Evolutionary conservation across 2,888 invertebrate species (phyloP), one percentile per base, ranked within the genome.

Genomic region (Pimpla rufipes): DNA sequence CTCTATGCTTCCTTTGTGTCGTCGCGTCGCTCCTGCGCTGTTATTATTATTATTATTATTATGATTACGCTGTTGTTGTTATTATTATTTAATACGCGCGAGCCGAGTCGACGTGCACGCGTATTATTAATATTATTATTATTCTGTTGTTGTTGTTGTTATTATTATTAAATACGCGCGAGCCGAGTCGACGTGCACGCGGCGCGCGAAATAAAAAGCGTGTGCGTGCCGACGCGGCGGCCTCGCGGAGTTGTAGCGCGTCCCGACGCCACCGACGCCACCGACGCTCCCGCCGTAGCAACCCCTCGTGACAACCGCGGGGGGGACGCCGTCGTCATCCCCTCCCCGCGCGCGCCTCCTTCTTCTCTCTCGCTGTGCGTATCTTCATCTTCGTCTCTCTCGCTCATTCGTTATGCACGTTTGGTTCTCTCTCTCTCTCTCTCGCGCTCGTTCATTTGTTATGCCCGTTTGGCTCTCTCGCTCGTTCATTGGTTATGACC

Each of bases 181-280:
- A 16, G n/a, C 45, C 67, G 37, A 47, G 40, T 67, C 74, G 57
- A 42, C 40, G 62, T 42, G 78, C 59, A 66, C 52, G 64, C 71
- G 74, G 79, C 67, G 59, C 79, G 76, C 66, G 13, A 50, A 71
- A 67, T 70, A 85, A 81, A 85, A 81, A 84, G 73, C 73, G 68
- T 73, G 71, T 68, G 74, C 55, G 71, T 82, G 85, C 83, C 76
- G 78, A 81, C 85, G 84, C 80, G 83, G 85, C 85, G 83, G 85
- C 85, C 86, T 83, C 66, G 76, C 62, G 50, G 40, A 66, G 45
- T 29, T 29, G 77, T 75, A 66, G 77, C 87, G 85, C 88, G 87
- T 88, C 85, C 85, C 83, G 86, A 88, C 88, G 88, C 87, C 81
- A 29, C 87, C 81, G 83, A 81, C 85, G 82, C 84, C 79, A 75